Evolutionary conservation across 2,113 vertebrate species (phyloP).

Genomic region (Crocuta crocuta): DNA sequence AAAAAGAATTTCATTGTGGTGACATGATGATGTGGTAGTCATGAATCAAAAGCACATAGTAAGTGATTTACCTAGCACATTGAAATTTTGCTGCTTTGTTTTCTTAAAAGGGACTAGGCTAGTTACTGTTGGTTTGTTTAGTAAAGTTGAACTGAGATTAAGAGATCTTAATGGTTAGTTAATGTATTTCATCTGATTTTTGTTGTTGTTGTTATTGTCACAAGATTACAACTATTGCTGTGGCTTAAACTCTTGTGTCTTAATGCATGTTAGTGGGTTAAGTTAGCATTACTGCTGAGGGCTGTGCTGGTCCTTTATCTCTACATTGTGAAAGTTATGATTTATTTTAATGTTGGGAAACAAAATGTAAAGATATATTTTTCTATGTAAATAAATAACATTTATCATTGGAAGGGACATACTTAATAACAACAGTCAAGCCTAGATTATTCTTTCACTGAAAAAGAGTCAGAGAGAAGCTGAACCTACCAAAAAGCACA

Average conservation of each 20-base stretch:
- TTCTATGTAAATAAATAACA: slow-evolving; percentile 94
- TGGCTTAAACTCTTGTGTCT: slow-evolving; percentile 56
- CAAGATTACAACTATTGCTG: slow-evolving; percentile 70
- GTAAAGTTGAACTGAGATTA: slow-evolving; percentile 78
- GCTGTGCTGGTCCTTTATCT: slow-evolving; percentile 80
- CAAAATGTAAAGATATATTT: slow-evolving; percentile 89
- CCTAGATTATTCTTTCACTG: neutral
- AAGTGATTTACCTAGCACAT: neutral
- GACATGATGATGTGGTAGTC: slow-evolving; percentile 46
- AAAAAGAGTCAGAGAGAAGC: neutral
- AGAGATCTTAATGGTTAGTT: slow-evolving; percentile 83
- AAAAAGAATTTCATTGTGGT: slow-evolving; percentile 47
- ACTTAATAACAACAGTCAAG: neutral
- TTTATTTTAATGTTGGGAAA: slow-evolving; percentile 90
- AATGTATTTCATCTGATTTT: slow-evolving; percentile 86
- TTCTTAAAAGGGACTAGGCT: slow-evolving; percentile 78
- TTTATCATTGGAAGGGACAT: slow-evolving; percentile 85
- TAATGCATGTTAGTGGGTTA: slow-evolving; percentile 77
- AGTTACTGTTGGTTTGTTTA: slow-evolving; percentile 80
- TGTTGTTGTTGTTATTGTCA: slow-evolving; percentile 45
- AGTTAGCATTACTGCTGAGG: slow-evolving; percentile 87
- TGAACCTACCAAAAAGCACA: slow-evolving; percentile 1
- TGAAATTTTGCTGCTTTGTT: slow-evolving; percentile 65
- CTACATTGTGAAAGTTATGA: slow-evolving; percentile 85
- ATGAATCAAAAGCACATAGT: slow-evolving; percentile 52